Evolutionary conservation across 2,888 invertebrate species (phyloP), one percentile per base, ranked within the genome.

Genomic region (Plebejus argus): DNA sequence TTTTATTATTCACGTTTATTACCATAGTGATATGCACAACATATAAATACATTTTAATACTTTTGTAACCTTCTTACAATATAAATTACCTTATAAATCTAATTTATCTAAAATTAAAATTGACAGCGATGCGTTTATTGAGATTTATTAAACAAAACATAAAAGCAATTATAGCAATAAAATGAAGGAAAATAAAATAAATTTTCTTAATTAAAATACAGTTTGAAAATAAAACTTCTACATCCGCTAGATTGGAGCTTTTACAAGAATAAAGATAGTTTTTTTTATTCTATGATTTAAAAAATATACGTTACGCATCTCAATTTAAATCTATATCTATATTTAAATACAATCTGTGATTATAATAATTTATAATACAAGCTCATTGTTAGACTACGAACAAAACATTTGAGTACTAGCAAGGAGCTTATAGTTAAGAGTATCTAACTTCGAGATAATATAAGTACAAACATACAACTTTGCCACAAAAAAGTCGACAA

Each of bases 31-130:
- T 85, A 86, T 84, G 84, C 84, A 85, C 83, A 85, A 83, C 82
- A 82, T 84, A 85, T 87, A 87, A 87, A 87, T 87, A 86, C 76
- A 79, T 82, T 82, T 83, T 84, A 85, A 83, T 83, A 83, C 82
- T 83, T 83, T 81, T 81, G 79, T 81, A 81, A 81, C 83, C 28
- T 84, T 78, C 82, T 83, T 84, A 83, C 20, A 66, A 66, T 66
- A 28, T 66, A 66, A 66, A 61, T 61, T 12, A 23, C 61, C 23
- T 66, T 28, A 79, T 81, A 81, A 78, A 79, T 79, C 79, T 79
- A 79, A 79, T 80, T 83, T 83, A 84, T 83, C 81, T 83, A 82
- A 84, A 79, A 82, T 76, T 56, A 58, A 23, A 70, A 56, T 33
- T 53, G 70, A 33, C 70, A 5, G 39, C 12, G 18, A 71, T 39